Evolutionary conservation across 2,888 invertebrate genomes (phyloP), one percentile per base, ranked within the genome.

Genomic region (Drosophila engyochracea): DNA sequence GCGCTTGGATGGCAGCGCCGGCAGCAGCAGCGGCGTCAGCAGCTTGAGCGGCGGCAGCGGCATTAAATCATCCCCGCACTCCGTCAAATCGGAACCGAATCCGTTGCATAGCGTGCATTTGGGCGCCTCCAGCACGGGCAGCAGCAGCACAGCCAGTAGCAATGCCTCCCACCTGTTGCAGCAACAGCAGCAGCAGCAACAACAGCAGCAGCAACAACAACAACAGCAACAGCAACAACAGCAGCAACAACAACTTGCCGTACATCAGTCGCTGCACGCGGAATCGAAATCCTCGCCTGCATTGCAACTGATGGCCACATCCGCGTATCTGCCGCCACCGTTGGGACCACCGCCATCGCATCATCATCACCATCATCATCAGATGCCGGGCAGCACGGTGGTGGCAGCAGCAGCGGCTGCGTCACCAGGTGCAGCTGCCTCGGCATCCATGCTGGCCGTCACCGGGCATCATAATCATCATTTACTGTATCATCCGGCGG

Each of bases 401-500:
- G 88, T 57, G n/a, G 78, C 76, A 4, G 70, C 83, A 6, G 85
- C 86, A 30, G 81, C 88, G 12, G 83, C 90, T 12, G 87, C 78
- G 7, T 89, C 89, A 5, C 83, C 92, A 4, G 85, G 90, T 10
- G 88, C 90, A 31, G 89, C 89, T 53, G 89, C 91, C 19, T 85
- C 92, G 9, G 85, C 93, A 12, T 91, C 93, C 19, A 89, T 92
- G 74, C 89, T 93, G 90, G 78, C 92, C 39, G 91, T 91, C 7
- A 78, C 88, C 12, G 92, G 91, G 6, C 93, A 93, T 78, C 93
- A 93, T 64, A 91, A 92, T 83, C 92, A 93, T 80, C 94, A 93
- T 80, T 93, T 93, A 80, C 88, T 93, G 52, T 91, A 93, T 57
- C 93, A 94, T 89, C 94, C 93, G 85, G 92, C 92, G 68, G 91